Base-by-base conservation (phyloP, 1,140 invertebrate species). In the Drosophila sturtevanti region DNA sequence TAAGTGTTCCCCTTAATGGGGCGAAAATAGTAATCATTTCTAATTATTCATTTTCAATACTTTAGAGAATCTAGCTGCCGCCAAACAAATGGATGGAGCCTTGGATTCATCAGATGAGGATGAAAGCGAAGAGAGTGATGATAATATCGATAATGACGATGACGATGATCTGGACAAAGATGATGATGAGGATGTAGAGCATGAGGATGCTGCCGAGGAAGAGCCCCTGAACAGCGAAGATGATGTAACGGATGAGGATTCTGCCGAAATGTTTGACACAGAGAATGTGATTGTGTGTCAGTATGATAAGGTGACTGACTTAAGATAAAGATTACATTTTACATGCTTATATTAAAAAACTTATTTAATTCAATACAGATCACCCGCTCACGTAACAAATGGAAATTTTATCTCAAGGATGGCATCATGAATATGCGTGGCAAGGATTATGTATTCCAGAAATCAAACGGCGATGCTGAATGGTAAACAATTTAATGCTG, bases 371-470 rank as follows among this genome's bases (percentile, higher is more conserved):
- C 37, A 12, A 12, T 11, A 1, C 89, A 98, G 96, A 99, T 99
- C 67, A 98, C 98, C 70, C 95, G 99, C 91, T 98, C 97, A 90
- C 95, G 98, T 87, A 99, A 99, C 91, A 98, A 98, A 92, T 99
- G 99, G 99, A 99, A 99, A 93, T 99, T 99, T 92, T 98, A 98
- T 93, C 93, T 99, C 61, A 99, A 99, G 94, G 98, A 99, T 94
- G 99, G 99, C 52, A 99, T 99, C 69, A 99, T 99, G 99, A 99
- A 99, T 94, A 94, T 99, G 77, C 96, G 96, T 84, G 98, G 98
- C 14, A 98, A 98, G 93, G 99, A 99, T 93, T 99, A 96, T 94
- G 98, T 99, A 75, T 99, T 99, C 93, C 98, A 99, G 93, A 99
- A 98, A 93, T 98, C 98, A 4, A 98, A 96, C 86, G 99, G 99